Evolutionary conservation across 2,888 invertebrate genomes (phyloP).

Genomic region (Dryobotodes eremita): DNA sequence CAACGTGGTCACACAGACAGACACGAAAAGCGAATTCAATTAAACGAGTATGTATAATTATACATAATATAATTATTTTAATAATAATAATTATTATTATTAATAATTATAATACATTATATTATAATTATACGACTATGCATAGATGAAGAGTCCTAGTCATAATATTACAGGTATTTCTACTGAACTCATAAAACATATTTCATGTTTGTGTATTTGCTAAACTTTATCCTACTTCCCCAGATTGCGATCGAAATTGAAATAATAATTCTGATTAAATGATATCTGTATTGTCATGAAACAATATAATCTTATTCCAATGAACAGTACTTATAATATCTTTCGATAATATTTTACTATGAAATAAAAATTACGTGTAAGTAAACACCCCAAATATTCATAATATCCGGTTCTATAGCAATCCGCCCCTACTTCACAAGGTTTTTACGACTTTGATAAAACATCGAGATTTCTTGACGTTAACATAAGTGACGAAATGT

Average conservation of each 20-base stretch:
- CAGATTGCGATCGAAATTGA: slow-evolving; percentile 29
- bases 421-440: too few relatives aligned
- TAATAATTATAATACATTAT: too few relatives aligned
- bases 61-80: too few relatives aligned
- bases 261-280: slow-evolving; percentile 41
- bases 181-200: background rate
- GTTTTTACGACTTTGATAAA: too few relatives aligned
- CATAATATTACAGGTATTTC: background rate
- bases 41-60: background rate
- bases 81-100: too few relatives aligned
- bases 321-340: slow-evolving; percentile 20
- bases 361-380: slow-evolving; percentile 10
- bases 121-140: too few relatives aligned
- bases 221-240: slow-evolving; percentile 20
- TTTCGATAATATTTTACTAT: slow-evolving; percentile 11
- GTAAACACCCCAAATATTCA: background rate
- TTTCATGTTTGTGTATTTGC: background rate
- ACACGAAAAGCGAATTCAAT: too few relatives aligned
- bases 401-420: background rate
- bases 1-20: background rate
- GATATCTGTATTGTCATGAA: slow-evolving; percentile 16
- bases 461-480: too few relatives aligned
- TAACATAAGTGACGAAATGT: too few relatives aligned
- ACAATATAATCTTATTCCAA: slow-evolving; percentile 32
- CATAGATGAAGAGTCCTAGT: background rate